phyloP scores from a whole-genome alignment of 2,113 vertebrate genomes.

The Corythaixoides concolor region DNA sequence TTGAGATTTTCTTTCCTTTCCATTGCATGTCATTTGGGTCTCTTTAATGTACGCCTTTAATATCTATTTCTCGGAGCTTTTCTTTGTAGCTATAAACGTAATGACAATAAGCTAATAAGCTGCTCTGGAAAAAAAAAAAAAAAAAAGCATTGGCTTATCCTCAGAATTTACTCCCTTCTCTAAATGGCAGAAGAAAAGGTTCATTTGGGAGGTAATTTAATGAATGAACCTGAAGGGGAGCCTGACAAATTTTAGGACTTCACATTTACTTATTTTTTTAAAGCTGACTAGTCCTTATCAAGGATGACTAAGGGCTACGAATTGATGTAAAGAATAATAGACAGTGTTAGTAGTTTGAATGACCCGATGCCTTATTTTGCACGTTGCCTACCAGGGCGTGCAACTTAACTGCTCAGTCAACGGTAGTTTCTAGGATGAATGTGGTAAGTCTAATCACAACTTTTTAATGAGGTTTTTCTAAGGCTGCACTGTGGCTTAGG shows the following conservation, averaged over 20 bases:
- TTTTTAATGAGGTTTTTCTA: neutral
- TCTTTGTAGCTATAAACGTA: conserved; percentile 40
- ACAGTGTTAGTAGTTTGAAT: neutral
- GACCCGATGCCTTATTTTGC: neutral
- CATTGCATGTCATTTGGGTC: neutral
- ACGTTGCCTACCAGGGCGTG: neutral
- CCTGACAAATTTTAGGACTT: neutral
- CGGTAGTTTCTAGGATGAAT: neutral
- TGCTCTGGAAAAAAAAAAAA: neutral
- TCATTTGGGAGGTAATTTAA: neutral
- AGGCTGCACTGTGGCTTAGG: neutral
- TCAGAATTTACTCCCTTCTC: neutral
- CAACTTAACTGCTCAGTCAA: neutral
- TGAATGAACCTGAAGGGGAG: neutral
- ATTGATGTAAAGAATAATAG: neutral
- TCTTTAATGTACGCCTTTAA: neutral
- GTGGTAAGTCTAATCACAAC: neutral
- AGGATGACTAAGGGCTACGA: neutral
- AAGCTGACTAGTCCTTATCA: neutral
- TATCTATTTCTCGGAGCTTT: conserved; percentile 7
- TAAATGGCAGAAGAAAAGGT: neutral
- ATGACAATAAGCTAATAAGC: conserved; percentile 27
- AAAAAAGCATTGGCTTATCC: neutral
- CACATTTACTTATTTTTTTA: neutral
- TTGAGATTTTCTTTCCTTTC: conserved; percentile 9